A percentile compares a stretch with the other conserved stretches of the same genome.
These are phyloP conservation scores for Araneus ventricosus DNA, from an alignment of 1,140 invertebrate species.

Conservation along the genomic window DNA sequence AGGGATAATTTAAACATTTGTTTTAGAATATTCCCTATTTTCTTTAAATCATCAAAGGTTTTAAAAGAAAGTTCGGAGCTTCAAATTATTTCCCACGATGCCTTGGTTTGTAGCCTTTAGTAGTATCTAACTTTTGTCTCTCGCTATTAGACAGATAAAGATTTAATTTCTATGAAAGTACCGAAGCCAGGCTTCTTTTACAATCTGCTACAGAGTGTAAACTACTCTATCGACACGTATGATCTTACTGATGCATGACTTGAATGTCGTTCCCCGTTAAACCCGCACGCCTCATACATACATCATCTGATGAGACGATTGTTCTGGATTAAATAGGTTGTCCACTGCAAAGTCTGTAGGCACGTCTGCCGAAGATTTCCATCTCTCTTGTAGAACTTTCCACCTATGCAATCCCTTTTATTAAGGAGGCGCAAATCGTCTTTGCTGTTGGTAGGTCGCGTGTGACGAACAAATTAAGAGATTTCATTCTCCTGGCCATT, in stretches of 20 bases:
- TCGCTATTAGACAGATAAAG: no score
- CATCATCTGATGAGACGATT: not conserved
- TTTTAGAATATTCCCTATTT: no score
- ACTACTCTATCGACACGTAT: not conserved
- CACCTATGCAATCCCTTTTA: not conserved
- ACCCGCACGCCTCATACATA: not conserved
- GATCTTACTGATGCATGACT: not conserved
- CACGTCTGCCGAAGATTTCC: not conserved
- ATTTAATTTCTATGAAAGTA: not conserved
- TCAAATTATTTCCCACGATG: no score
- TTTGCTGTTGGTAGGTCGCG: not conserved
- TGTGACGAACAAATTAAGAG: conserved; percentile 4
- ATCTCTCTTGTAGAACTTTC: not conserved
- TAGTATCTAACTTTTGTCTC: no score
- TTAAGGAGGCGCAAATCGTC: not conserved
- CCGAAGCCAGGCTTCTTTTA: not conserved
- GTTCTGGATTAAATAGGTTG: conserved; percentile 18
- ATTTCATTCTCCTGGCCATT: not conserved
- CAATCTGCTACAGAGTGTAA: not conserved
- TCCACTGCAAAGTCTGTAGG: not conserved
- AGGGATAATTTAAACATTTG: no score
- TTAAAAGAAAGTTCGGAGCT: no score
- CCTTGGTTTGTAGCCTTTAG: no score
- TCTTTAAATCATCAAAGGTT: no score
- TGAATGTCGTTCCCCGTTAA: not conserved